phyloP scores from a whole-genome alignment of 2,797 vertebrate species.

The Pseudochirops corinnae region DNA sequence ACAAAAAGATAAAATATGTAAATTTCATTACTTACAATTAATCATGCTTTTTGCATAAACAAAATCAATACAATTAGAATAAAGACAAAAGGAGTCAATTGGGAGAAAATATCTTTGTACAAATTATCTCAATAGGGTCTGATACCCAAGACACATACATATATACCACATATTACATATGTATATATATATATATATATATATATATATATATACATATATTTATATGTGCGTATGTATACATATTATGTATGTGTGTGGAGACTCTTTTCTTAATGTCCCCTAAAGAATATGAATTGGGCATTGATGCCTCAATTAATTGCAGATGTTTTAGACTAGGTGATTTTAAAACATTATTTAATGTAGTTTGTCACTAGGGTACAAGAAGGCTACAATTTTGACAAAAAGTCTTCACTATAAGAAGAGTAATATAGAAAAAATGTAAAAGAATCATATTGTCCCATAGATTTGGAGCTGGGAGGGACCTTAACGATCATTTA shows the following conservation, averaged over 20 bases:
- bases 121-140: neutral
- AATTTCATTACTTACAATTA: neutral
- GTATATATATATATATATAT: too few species aligned
- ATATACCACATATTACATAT: neutral
- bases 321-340: neutral
- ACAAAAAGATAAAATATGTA: neutral
- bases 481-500: neutral
- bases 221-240: too few species aligned
- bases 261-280: neutral
- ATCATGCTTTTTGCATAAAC: neutral
- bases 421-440: neutral
- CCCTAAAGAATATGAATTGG: neutral
- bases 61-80: neutral
- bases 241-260: too few species aligned
- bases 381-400: neutral
- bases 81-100: neutral
- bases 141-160: neutral
- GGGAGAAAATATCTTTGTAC: neutral
- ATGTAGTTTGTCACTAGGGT: neutral
- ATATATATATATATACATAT: too few species aligned
- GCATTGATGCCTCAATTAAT: neutral
- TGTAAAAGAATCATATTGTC: neutral
- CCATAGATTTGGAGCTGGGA: neutral
- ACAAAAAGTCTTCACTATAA: neutral
- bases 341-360: neutral